Conservation (phyloP, 2,797 vertebrate genomes). For the Pantherophis alleghaniensis region DNA sequence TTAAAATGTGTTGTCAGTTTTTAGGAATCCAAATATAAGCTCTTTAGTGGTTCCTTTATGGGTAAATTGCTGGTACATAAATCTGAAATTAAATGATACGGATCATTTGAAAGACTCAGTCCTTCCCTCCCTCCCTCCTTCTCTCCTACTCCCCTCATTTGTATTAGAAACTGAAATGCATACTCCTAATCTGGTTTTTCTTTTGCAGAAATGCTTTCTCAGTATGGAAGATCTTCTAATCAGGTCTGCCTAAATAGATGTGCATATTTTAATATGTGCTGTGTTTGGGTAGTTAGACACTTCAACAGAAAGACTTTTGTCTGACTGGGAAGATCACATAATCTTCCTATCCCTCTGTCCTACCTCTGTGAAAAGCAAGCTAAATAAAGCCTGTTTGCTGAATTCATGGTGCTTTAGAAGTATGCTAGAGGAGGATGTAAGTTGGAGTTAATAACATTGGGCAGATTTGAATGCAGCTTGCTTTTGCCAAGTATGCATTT, state of each 20-base stretch:
- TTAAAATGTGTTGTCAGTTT: neutral
- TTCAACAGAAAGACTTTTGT: neutral
- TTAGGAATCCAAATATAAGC: neutral
- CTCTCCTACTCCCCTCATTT: neutral
- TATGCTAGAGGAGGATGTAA: neutral
- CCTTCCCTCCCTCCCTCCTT: no score
- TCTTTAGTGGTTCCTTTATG: neutral
- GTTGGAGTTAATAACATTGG: neutral
- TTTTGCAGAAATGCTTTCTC: neutral
- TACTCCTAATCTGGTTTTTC: neutral
- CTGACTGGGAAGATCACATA: neutral
- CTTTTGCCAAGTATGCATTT: slow-evolving; percentile 1
- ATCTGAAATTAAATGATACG: neutral
- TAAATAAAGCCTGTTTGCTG: neutral
- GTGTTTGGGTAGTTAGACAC: neutral
- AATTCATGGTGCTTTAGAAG: neutral
- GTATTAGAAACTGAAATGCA: neutral
- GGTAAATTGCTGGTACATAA: neutral
- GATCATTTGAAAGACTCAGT: neutral
- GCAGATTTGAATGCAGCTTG: neutral
- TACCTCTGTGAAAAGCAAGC: neutral
- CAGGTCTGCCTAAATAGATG: neutral
- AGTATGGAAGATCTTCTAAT: neutral
- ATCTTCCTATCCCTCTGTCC: neutral
- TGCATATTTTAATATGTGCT: neutral